Percentiles rank a stretch among this genome's conserved stretches.
Evolutionary conservation across 2,888 invertebrate genomes (phyloP).

Genomic region (Hemicrepidius hirtus): DNA sequence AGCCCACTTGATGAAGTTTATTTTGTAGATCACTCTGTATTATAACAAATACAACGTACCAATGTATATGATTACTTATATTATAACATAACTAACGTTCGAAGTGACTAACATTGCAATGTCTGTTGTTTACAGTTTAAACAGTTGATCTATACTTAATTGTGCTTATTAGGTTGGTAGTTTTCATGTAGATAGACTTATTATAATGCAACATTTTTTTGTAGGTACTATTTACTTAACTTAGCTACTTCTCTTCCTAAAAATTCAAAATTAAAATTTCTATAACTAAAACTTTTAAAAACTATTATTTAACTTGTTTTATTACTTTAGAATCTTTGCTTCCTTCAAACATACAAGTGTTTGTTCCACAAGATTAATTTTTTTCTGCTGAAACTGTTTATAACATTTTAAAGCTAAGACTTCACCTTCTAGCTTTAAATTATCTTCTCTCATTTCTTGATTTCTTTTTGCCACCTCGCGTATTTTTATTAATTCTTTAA

Average conservation of each 20-base stretch:
- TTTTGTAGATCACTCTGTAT: too few relatives aligned
- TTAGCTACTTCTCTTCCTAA: too few relatives aligned
- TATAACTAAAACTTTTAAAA: too few relatives aligned
- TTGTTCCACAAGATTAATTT: conserved; percentile 21
- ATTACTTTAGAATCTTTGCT: background rate
- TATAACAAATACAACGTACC: too few relatives aligned
- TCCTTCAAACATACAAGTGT: background rate
- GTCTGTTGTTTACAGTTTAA: background rate
- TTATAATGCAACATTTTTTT: background rate
- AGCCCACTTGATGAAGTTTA: too few relatives aligned
- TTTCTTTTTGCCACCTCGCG: background rate
- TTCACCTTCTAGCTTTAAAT: conserved; percentile 53
- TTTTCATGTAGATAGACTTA: background rate
- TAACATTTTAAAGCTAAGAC: conserved; percentile 49
- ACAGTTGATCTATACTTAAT: background rate
- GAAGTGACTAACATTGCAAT: too few relatives aligned
- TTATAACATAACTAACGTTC: too few relatives aligned
- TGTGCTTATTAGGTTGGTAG: conserved; percentile 6
- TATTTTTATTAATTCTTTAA: conserved; percentile 42
- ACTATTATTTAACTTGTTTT: too few relatives aligned
- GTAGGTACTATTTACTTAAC: background rate
- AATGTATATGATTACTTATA: too few relatives aligned
- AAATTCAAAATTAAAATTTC: background rate
- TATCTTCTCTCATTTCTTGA: background rate
- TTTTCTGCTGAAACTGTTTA: conserved; percentile 51